phyloP scores from a whole-genome alignment of 2,113 vertebrate species.

The Oenanthe oenanthe region DNA sequence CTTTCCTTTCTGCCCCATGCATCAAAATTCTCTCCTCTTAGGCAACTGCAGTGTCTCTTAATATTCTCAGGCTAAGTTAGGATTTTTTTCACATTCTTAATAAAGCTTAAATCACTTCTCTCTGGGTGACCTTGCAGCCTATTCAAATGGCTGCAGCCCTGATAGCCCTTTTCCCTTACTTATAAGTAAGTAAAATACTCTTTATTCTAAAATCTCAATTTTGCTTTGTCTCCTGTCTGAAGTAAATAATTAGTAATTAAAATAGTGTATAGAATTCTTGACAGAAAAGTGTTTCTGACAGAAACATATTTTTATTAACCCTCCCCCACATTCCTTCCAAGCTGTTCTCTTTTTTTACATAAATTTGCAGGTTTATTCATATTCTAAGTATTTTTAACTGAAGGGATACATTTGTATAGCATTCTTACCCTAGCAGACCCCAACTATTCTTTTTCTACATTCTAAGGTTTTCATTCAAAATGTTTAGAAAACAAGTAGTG shows the following conservation, averaged over 20 bases:
- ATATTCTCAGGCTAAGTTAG: background rate
- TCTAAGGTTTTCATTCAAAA: background rate
- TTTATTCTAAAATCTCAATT: background rate
- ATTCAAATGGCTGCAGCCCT: background rate
- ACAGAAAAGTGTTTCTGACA: background rate
- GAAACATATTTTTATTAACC: background rate
- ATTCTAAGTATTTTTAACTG: background rate
- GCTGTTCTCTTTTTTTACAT: background rate
- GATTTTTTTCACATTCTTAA: background rate
- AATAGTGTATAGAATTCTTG: background rate
- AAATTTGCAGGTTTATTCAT: background rate
- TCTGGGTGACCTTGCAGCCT: background rate
- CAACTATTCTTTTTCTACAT: background rate
- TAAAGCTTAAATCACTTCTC: background rate
- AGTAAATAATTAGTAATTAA: slow-evolving; percentile 5
- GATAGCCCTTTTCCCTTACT: background rate
- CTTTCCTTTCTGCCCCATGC: slow-evolving; percentile 10
- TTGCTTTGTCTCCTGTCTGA: background rate
- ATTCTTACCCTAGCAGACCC: background rate
- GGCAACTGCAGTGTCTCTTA: background rate
- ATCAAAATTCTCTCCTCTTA: slow-evolving; percentile 20
- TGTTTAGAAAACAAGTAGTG: background rate
- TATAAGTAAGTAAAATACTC: background rate
- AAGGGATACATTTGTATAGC: background rate
- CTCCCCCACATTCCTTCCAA: background rate